Conservation (phyloP, 2,888 invertebrate species). For the Microchrysa polita region DNA sequence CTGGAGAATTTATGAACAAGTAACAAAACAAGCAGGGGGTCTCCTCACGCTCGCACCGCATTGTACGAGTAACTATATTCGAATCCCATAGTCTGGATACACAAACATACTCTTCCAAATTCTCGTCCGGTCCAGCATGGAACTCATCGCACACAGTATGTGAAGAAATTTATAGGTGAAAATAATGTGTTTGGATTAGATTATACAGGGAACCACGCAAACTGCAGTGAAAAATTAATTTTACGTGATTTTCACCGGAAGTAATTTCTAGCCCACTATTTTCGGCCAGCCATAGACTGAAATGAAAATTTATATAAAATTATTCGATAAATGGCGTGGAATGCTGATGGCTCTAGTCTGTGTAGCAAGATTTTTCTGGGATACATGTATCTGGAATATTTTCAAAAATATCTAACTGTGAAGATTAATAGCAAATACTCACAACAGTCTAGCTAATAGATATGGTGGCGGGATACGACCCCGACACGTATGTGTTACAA, state of each 20-base stretch:
- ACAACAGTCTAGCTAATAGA: conserved; percentile 6
- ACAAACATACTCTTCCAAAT: no score
- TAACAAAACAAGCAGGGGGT: conserved; percentile 3
- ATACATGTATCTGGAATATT: no score
- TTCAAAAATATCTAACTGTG: not conserved
- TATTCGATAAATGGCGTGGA: no score
- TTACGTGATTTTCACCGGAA: conserved; percentile 41
- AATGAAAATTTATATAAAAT: no score
- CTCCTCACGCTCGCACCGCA: not conserved
- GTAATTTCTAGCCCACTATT: conserved; percentile 24
- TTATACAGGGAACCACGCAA: no score
- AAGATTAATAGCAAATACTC: conserved; percentile 20
- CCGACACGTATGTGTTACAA: not conserved
- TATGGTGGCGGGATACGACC: conserved; percentile 13
- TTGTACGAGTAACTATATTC: no score
- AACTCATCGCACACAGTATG: conserved; percentile 19
- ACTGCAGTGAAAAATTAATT: conserved; percentile 38
- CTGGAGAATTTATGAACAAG: conserved; percentile 23
- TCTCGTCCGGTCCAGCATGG: not conserved
- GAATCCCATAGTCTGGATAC: no score
- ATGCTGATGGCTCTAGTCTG: no score
- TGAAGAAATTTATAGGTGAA: conserved; percentile 39
- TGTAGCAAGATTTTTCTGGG: no score
- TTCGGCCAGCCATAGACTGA: not conserved
- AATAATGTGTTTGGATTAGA: conserved; percentile 42